These are phyloP conservation scores for Nymphalis urticae DNA, from an alignment of 2,888 invertebrate genomes.

Conservation along the genomic window DNA sequence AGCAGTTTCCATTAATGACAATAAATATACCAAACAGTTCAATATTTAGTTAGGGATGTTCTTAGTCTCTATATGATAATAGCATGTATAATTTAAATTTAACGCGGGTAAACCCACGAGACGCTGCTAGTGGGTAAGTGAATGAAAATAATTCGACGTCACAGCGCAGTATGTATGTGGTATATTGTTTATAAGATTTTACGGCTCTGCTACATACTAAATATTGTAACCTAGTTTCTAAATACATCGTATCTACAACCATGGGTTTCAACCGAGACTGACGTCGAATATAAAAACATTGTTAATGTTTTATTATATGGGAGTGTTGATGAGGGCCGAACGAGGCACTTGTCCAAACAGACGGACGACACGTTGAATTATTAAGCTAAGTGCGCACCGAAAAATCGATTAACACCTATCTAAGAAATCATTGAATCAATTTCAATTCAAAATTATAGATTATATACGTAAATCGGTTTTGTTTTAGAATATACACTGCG, in stretches of 20 bases:
- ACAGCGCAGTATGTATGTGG: slow-evolving; percentile 15
- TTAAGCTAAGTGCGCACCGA: slow-evolving; percentile 65
- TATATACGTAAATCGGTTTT: background rate
- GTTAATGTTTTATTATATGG: slow-evolving; percentile 78
- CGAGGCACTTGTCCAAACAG: slow-evolving; percentile 77
- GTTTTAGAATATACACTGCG: background rate
- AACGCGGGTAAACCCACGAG: no score
- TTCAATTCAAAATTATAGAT: no score
- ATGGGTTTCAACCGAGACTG: slow-evolving; percentile 54
- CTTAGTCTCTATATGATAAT: no score
- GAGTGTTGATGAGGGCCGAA: slow-evolving; percentile 75
- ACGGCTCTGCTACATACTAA: slow-evolving; percentile 52
- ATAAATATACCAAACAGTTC: no score
- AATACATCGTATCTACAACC: slow-evolving; percentile 58
- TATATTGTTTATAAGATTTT: slow-evolving; percentile 50
- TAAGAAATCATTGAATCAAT: slow-evolving; percentile 44
- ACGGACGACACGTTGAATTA: slow-evolving; percentile 70
- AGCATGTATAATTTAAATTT: no score
- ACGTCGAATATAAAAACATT: slow-evolving; percentile 78
- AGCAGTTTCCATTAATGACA: no score
- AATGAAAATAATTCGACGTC: slow-evolving; percentile 20
- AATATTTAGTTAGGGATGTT: no score
- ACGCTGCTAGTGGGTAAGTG: slow-evolving; percentile 1
- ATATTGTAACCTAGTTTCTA: slow-evolving; percentile 68
- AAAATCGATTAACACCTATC: slow-evolving; percentile 79